A percentile compares a stretch with the other conserved stretches of the same genome.
phyloP scores from a whole-genome alignment of 2,113 vertebrate genomes.

The Paradisaea rubra region DNA sequence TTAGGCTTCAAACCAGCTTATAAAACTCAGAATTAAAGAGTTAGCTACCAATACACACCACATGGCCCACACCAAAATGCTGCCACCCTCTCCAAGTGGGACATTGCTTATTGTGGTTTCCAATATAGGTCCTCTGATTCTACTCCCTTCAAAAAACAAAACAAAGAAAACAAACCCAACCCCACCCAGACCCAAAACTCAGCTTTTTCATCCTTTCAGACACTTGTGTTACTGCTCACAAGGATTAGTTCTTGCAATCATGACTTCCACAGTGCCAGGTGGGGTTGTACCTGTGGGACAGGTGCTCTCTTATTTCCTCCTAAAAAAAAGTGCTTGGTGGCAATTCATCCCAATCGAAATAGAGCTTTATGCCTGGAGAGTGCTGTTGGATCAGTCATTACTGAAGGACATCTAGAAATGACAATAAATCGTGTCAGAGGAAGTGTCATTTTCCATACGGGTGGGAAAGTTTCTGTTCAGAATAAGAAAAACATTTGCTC shows the following conservation, averaged over 20 bases:
- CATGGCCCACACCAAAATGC: background rate
- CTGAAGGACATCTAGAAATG: background rate
- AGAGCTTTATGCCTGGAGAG: background rate
- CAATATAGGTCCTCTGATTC: background rate
- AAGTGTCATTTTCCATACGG: background rate
- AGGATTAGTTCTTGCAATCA: background rate
- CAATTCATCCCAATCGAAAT: background rate
- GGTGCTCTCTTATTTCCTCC: background rate
- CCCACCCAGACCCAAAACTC: background rate
- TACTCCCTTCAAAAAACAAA: background rate
- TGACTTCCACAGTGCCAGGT: background rate
- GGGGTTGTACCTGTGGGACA: background rate
- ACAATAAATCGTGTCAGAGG: background rate
- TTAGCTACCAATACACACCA: background rate
- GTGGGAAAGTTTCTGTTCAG: background rate
- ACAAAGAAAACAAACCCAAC: background rate
- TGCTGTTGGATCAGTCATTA: background rate
- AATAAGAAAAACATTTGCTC: background rate
- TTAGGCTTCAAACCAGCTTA: background rate
- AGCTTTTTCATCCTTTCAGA: background rate
- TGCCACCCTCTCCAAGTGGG: background rate
- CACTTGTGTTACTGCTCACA: background rate
- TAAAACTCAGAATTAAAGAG: background rate
- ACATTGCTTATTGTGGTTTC: background rate
- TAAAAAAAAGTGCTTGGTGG: background rate